Evolutionary conservation across 2,888 invertebrate genomes (phyloP).

Genomic region (Gibbula magus): DNA sequence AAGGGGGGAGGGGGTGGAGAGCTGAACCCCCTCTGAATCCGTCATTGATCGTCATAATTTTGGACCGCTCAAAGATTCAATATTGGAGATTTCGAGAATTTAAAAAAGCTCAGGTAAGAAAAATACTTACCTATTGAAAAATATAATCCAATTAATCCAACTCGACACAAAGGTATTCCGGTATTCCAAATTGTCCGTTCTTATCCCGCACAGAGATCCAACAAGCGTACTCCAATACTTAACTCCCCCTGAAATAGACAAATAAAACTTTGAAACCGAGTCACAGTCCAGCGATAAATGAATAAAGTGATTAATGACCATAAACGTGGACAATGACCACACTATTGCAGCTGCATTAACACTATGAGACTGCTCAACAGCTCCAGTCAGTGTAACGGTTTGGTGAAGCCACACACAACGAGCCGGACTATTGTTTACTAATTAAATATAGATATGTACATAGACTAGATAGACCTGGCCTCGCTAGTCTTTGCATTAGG

Average conservation of each 20-base stretch:
- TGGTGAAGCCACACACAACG: background rate
- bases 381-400: background rate
- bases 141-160: background rate
- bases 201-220: background rate
- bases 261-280: background rate
- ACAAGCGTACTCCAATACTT: background rate
- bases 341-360: background rate
- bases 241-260: conserved; percentile 8
- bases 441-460: conserved; percentile 3
- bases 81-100: too few relatives aligned
- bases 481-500: too few relatives aligned
- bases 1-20: too few relatives aligned
- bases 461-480: background rate
- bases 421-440: background rate
- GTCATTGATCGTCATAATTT: too few relatives aligned
- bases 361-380: background rate
- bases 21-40: too few relatives aligned
- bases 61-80: too few relatives aligned
- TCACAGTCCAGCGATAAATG: background rate
- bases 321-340: too few relatives aligned
- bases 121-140: background rate
- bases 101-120: too few relatives aligned
- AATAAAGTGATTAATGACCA: too few relatives aligned
- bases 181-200: background rate
- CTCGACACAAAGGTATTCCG: background rate